phyloP scores from a whole-genome alignment of 2,113 vertebrate genomes.

The Hystrix brachyura region DNA sequence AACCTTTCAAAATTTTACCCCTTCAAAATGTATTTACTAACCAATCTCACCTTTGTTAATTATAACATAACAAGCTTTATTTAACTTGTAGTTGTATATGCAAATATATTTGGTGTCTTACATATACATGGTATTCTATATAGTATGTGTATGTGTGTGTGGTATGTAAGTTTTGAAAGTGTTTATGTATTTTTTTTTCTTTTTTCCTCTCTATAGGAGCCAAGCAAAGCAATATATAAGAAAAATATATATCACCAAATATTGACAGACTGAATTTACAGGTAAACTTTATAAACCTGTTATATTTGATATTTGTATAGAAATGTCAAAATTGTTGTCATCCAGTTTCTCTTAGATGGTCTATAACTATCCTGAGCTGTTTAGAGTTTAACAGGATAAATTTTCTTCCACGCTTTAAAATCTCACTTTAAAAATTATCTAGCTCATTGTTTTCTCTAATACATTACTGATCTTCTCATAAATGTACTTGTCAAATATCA shows the following conservation, averaged over 20 bases:
- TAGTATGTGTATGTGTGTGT: not conserved
- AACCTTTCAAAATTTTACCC: not conserved
- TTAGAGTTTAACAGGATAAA: not conserved
- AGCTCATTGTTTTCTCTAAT: not conserved
- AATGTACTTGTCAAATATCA: constrained; percentile 16
- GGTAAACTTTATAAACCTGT: constrained; percentile 5
- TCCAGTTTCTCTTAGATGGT: not conserved
- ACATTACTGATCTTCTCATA: constrained; percentile 35
- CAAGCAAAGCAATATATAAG: not conserved
- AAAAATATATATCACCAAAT: not conserved
- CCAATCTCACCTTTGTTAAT: not conserved
- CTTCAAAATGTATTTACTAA: not conserved
- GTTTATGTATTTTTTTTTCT: not conserved
- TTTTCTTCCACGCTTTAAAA: not conserved
- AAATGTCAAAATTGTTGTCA: constrained; percentile 61
- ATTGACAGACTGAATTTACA: constrained; percentile 43
- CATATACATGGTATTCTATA: not conserved
- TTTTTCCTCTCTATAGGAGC: constrained; percentile 45
- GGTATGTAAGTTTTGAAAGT: not conserved
- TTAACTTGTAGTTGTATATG: not conserved
- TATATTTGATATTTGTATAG: not conserved
- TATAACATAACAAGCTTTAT: not conserved
- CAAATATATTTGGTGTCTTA: not conserved
- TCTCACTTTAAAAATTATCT: constrained; percentile 43
- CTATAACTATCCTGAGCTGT: not conserved